Evolutionary conservation across 2,113 vertebrate species (phyloP), one percentile per base, ranked within the genome.

Genomic region (Ictidomys tridecemlineatus): DNA sequence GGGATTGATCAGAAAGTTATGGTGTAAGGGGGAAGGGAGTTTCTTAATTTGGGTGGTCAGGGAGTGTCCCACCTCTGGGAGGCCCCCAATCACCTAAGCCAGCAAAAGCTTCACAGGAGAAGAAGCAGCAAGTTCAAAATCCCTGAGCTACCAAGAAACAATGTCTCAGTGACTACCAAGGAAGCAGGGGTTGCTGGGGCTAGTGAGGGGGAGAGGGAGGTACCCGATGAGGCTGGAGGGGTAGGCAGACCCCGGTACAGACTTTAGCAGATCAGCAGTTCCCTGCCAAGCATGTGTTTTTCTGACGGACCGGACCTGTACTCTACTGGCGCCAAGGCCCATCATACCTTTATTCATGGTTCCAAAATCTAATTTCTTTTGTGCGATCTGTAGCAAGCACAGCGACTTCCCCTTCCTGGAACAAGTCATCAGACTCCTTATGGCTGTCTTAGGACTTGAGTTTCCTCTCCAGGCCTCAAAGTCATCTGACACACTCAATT

Each of bases 381-480:
- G 20, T 93, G 73, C 87, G 85, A 91, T 94, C 85, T 78, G 16
- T 12, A 83, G 73, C 1, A 1, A 91, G 24, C 13, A 24, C 12
- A 53, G 67, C 67, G 30, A 24, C 13, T 63, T 80, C 89, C 80
- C 70, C 28, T 70, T 77, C 48, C 77, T 22, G 58, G 77, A 28
- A 74, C 34, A 51, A 82, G 73, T 73, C 77, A 88, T 89, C 73
- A 73, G 58, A 53, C 85, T 61, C 34, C 80, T 63, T 90, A 63
- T 1, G 65, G 92, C 65, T 70, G 69, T 32, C 90, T 70, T 30
- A 30, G 56, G 20, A 26, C 45, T 48, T n/a, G 61, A 56, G 69
- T 78, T 76, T 94, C 78, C 85, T 77, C 85, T 80, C 65, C 8
- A 94, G 82, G 77, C 42, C n/a, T 85, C 73, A 84, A 13, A 77